phyloP scores from a whole-genome alignment of 2,888 invertebrate genomes.

The Nebria brevicollis region DNA sequence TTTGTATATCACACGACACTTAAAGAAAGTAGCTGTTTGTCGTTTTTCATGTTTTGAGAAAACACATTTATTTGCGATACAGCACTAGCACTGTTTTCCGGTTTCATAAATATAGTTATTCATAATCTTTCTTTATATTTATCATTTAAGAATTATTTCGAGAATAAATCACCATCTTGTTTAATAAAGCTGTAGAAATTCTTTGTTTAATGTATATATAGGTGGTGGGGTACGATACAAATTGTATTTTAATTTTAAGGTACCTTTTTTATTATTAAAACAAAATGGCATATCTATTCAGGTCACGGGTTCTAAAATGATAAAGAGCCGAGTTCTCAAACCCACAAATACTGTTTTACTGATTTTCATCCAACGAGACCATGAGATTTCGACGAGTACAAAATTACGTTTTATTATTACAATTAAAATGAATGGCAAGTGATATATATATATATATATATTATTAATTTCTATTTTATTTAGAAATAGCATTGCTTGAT shows the following conservation, averaged over 20 bases:
- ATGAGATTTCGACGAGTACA: neutral
- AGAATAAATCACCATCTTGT: neutral
- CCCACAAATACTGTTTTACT: neutral
- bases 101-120: conserved; percentile 3
- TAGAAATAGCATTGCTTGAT: neutral
- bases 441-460: too few species aligned
- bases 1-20: conserved; percentile 39
- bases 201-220: neutral
- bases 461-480: neutral
- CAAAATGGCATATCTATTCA: neutral
- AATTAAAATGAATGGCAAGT: conserved; percentile 7
- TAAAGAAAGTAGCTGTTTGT: conserved; percentile 29
- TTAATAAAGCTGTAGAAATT: too few species aligned
- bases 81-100: neutral
- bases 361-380: neutral
- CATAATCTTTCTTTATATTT: neutral
- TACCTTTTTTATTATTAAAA: neutral
- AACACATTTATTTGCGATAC: conserved; percentile 24
- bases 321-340: neutral
- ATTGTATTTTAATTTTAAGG: neutral
- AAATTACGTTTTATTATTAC: conserved; percentile 13
- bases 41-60: conserved; percentile 12
- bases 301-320: neutral
- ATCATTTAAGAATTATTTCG: neutral
- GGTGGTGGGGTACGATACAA: neutral